Evolutionary conservation across 2,797 vertebrate species (phyloP).

Genomic region (Spheniscus humboldti): DNA sequence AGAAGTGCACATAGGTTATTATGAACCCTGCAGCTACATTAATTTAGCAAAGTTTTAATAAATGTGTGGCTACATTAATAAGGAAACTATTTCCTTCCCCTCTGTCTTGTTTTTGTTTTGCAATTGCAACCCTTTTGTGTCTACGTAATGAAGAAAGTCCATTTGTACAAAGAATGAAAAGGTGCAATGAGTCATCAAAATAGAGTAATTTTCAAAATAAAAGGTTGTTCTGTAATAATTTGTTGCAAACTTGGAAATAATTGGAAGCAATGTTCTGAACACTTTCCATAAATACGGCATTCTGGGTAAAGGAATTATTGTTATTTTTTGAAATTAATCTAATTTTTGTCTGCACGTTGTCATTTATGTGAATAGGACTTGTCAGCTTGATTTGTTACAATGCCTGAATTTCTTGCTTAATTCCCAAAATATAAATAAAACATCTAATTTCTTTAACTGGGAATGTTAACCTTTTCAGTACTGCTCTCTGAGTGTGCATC

Average conservation of each 20-base stretch:
- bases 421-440: constrained; percentile 59
- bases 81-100: not conserved
- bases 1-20: constrained; percentile 23
- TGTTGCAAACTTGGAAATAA: constrained; percentile 45
- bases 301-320: constrained; percentile 46
- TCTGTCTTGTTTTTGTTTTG: not conserved
- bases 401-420: constrained; percentile 49
- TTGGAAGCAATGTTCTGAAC: constrained; percentile 29
- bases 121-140: constrained; percentile 7
- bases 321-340: constrained; percentile 65
- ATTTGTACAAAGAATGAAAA: constrained; percentile 24
- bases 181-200: constrained; percentile 30
- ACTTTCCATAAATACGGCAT: constrained; percentile 39
- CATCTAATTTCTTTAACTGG: constrained; percentile 48
- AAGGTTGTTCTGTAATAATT: constrained; percentile 53
- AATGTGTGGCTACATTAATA: not conserved
- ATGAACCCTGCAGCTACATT: constrained; percentile 13
- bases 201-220: constrained; percentile 53
- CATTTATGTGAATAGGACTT: constrained; percentile 51
- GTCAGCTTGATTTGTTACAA: constrained; percentile 61
- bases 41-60: constrained; percentile 38
- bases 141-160: not conserved
- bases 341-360: constrained; percentile 41
- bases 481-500: not conserved
- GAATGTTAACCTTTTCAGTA: constrained; percentile 32